Percentiles rank a stretch among this genome's conserved stretches.
Evolutionary conservation across 1,140 invertebrate species (phyloP).

Genomic region (Rhopalosiphum padi): DNA sequence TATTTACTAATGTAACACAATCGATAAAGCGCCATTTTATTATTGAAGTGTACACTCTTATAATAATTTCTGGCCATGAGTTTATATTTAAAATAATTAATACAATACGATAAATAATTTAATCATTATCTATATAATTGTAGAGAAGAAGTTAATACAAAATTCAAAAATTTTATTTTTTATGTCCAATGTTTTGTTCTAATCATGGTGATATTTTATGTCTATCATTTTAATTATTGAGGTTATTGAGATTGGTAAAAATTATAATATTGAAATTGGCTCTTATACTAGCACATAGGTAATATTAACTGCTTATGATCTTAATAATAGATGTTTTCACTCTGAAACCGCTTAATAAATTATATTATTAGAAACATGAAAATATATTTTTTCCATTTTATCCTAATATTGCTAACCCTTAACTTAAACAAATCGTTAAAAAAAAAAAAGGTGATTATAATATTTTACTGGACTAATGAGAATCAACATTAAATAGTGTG

Average conservation of each 20-base stretch:
- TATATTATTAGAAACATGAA: background rate
- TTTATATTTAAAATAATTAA: background rate
- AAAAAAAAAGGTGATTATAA: background rate
- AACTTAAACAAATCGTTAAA: background rate
- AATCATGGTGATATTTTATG: background rate
- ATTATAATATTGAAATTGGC: too few species aligned
- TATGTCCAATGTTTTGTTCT: background rate
- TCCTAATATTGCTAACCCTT: background rate
- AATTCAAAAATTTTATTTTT: background rate
- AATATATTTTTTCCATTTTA: background rate
- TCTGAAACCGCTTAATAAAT: background rate
- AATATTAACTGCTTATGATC: background rate
- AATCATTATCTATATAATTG: background rate
- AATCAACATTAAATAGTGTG: background rate
- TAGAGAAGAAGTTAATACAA: too few species aligned
- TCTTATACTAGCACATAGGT: too few species aligned
- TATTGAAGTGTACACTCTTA: background rate
- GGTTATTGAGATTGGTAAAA: background rate
- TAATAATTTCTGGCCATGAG: background rate
- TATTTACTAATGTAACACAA: background rate
- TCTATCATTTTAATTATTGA: too few species aligned
- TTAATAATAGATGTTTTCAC: too few species aligned
- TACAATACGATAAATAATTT: background rate
- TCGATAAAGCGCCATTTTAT: background rate
- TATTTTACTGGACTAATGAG: background rate